Percentiles rank a stretch among this genome's conserved stretches.
phyloP scores from a whole-genome alignment of 1,140 invertebrate genomes.

The Saccostrea glomerata region DNA sequence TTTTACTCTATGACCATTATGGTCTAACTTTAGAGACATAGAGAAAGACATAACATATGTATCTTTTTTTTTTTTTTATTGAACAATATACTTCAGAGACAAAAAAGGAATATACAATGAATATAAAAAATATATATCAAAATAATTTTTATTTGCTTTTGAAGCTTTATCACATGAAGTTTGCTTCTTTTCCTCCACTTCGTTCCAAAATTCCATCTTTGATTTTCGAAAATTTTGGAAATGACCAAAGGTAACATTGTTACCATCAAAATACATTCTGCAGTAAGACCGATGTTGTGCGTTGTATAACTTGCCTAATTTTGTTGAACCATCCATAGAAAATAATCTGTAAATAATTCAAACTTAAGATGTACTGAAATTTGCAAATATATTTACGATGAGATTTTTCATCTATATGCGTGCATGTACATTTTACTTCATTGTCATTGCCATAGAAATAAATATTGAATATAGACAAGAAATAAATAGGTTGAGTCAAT shows the following conservation, averaged over 20 bases:
- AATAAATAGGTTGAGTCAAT: too few relatives aligned
- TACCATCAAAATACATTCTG: not conserved
- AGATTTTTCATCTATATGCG: too few relatives aligned
- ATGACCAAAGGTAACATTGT: not conserved
- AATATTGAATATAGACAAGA: too few relatives aligned
- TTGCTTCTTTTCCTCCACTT: not conserved
- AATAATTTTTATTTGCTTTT: not conserved
- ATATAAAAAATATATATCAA: not conserved
- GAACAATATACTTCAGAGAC: not conserved
- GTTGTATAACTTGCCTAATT: not conserved
- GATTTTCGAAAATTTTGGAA: not conserved
- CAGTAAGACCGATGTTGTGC: not conserved
- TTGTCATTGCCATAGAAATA: too few relatives aligned
- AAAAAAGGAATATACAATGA: not conserved
- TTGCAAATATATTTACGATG: too few relatives aligned
- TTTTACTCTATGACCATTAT: too few relatives aligned
- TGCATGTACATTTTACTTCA: too few relatives aligned
- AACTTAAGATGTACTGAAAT: too few relatives aligned
- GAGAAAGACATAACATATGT: too few relatives aligned
- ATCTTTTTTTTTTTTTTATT: too few relatives aligned
- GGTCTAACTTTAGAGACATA: too few relatives aligned
- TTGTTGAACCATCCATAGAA: not conserved
- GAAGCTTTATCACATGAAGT: not conserved
- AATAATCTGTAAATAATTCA: not conserved
- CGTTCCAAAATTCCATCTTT: conserved; percentile 1